phyloP scores from a whole-genome alignment of 2,888 invertebrate species.

The Philhelius pedissequus region DNA sequence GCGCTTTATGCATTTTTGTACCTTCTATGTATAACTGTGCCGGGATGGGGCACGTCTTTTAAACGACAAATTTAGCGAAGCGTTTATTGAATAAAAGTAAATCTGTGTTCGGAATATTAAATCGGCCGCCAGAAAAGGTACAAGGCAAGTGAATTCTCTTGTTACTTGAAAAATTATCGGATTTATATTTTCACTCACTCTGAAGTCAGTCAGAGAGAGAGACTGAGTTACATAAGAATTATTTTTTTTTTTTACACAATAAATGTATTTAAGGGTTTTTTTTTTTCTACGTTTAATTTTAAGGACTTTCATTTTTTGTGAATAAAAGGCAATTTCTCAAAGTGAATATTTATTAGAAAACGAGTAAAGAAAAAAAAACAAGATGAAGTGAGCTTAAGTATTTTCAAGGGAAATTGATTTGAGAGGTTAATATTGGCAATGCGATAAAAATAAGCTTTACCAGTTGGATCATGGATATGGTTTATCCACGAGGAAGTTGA shows the following conservation, averaged over 20 bases:
- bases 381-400: background rate
- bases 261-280: background rate
- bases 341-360: constrained; percentile 32
- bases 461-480: background rate
- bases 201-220: background rate
- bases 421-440: background rate
- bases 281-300: constrained; percentile 11
- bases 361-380: background rate
- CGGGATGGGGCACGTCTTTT: constrained; percentile 56
- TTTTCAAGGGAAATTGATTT: constrained; percentile 6
- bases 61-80: constrained; percentile 68
- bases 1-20: background rate
- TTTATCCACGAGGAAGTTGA: background rate
- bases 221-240: constrained; percentile 9
- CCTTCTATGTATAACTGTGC: background rate
- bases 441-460: background rate
- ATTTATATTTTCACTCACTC: constrained; percentile 41
- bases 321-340: background rate
- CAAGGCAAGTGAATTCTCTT: constrained; percentile 64
- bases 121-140: constrained; percentile 40
- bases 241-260: constrained; percentile 2
- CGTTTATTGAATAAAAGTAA: constrained; percentile 70
- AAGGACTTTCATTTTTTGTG: background rate
- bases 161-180: constrained; percentile 67
- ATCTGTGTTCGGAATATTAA: constrained; percentile 69